Percentiles rank a stretch among this genome's conserved stretches.
Conservation (phyloP, 1,140 invertebrate genomes). For the Lethocerus indicus region DNA sequence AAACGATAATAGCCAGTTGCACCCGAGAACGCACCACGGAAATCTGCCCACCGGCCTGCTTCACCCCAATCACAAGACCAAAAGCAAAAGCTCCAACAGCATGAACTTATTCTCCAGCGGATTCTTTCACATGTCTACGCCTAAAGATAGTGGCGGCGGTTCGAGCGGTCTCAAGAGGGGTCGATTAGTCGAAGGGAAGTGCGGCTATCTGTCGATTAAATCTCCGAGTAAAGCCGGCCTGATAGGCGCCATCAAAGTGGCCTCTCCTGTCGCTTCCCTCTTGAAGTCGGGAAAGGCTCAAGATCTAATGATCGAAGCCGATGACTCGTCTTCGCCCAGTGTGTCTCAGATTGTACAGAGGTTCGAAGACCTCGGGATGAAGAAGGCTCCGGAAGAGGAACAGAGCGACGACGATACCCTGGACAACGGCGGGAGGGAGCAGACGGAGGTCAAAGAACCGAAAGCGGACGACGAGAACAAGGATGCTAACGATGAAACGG, state of each 20-base stretch:
- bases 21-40: conserved; percentile 7
- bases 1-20: conserved; percentile 8
- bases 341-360: conserved; percentile 20
- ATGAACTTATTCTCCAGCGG: neutral
- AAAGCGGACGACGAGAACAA: conserved; percentile 36
- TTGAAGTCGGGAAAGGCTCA: conserved; percentile 5
- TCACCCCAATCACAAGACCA: conserved; percentile 12
- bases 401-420: conserved; percentile 24
- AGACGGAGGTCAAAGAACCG: conserved; percentile 33
- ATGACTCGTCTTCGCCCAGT: conserved; percentile 10
- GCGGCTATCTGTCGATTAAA: too few relatives aligned
- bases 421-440: conserved; percentile 8
- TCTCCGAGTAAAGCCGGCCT: conserved; percentile 10
- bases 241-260: conserved; percentile 13
- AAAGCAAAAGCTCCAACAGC: neutral
- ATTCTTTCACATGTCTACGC: conserved; percentile 6
- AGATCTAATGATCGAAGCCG: conserved; percentile 1
- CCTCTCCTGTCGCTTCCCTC: conserved; percentile 13
- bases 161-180: neutral
- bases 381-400: conserved; percentile 10
- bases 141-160: conserved; percentile 5
- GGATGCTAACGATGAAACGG: conserved; percentile 29
- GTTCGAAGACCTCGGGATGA: conserved; percentile 19
- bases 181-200: conserved; percentile 1
- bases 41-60: conserved; percentile 9